Evolutionary conservation across 1,140 invertebrate species (phyloP).

Genomic region (Drosophila kurseongensis): DNA sequence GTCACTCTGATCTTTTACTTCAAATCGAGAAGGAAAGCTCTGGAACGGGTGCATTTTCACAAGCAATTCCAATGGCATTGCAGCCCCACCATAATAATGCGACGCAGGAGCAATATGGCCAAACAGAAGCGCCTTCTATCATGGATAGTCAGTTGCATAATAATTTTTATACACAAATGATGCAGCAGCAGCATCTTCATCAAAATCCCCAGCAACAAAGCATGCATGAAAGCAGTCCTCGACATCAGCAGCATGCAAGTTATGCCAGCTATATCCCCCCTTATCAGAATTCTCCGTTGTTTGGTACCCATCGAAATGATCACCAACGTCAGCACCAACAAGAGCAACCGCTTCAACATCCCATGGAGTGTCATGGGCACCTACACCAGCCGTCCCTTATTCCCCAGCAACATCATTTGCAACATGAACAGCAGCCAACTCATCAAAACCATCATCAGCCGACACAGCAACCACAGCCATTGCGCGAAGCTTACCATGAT

Average conservation of each 20-base stretch:
- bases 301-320: constrained; percentile 46
- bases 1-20: constrained; percentile 52
- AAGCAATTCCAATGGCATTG: constrained; percentile 42
- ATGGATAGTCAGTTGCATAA: constrained; percentile 23
- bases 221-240: constrained; percentile 42
- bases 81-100: constrained; percentile 35
- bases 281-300: constrained; percentile 59
- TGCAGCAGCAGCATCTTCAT: constrained; percentile 65
- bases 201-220: constrained; percentile 49
- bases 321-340: constrained; percentile 38
- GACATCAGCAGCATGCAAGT: constrained; percentile 49
- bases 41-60: constrained; percentile 24
- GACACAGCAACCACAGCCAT: constrained; percentile 36
- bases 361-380: constrained; percentile 44
- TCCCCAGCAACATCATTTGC: constrained; percentile 15
- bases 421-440: constrained; percentile 8
- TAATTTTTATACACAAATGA: constrained; percentile 54
- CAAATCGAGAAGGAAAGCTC: constrained; percentile 60
- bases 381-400: constrained; percentile 26
- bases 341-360: constrained; percentile 25
- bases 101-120: constrained; percentile 43
- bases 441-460: constrained; percentile 18
- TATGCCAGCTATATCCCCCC: constrained; percentile 58
- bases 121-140: constrained; percentile 30
- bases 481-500: constrained; percentile 65